phyloP scores from a whole-genome alignment of 2,888 invertebrate species.

The Mimachlamys varia region DNA sequence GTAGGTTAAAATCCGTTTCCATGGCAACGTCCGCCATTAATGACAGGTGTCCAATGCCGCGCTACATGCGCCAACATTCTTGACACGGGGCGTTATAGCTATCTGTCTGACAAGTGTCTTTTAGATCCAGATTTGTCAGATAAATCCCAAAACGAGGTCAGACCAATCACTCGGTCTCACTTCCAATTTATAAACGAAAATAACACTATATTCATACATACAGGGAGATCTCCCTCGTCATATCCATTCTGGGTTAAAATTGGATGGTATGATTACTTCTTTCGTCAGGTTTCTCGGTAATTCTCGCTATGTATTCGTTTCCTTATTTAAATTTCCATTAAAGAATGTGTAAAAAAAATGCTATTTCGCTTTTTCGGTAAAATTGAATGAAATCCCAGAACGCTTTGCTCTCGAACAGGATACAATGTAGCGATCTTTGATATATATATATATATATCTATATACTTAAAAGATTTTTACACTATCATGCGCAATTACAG shows the following conservation, averaged over 20 bases:
- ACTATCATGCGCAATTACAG: too few species aligned
- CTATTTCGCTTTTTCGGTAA: not conserved
- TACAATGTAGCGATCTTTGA: too few species aligned
- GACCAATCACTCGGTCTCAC: not conserved
- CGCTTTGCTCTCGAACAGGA: too few species aligned
- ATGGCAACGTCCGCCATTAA: conserved; percentile 18
- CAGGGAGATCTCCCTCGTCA: not conserved
- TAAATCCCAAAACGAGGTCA: conserved; percentile 34
- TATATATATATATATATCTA: too few species aligned
- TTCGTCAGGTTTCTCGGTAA: not conserved
- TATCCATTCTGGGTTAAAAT: not conserved
- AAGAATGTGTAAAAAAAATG: not conserved
- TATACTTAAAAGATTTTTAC: too few species aligned
- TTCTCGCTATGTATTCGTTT: too few species aligned
- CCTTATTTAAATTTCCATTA: not conserved
- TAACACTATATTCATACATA: not conserved
- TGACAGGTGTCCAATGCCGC: not conserved
- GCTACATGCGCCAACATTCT: not conserved
- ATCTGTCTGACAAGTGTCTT: conserved; percentile 9
- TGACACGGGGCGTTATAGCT: conserved; percentile 1
- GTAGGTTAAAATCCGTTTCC: not conserved
- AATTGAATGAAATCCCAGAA: too few species aligned
- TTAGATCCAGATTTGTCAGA: not conserved
- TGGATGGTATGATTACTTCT: not conserved
- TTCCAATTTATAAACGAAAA: not conserved